These are phyloP conservation scores for Empidonax alnorum DNA, from an alignment of 2,113 vertebrate species.

Conservation along the genomic window DNA sequence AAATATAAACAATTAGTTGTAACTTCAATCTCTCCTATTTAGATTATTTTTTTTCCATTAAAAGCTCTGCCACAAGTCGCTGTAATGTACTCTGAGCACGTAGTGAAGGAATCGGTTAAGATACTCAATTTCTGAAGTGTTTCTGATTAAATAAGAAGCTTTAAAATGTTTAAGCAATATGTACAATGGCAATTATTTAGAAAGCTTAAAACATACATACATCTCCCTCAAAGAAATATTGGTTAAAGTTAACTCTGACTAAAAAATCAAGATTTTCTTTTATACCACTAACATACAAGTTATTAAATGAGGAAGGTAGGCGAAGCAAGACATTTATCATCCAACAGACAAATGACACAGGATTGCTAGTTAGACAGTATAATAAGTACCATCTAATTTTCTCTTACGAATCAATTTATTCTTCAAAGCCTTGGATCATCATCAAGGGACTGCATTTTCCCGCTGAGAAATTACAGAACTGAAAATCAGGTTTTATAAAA, in stretches of 20 bases:
- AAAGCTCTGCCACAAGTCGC: not conserved
- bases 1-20: not conserved
- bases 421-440: slow-evolving; percentile 76
- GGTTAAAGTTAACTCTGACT: slow-evolving; percentile 45
- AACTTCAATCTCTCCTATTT: not conserved
- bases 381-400: slow-evolving; percentile 84
- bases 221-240: not conserved
- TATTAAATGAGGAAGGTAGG: slow-evolving; percentile 71
- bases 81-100: not conserved
- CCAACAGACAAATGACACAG: slow-evolving; percentile 77
- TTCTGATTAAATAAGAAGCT: not conserved
- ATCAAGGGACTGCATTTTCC: slow-evolving; percentile 78
- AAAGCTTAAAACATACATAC: not conserved
- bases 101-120: not conserved
- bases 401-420: slow-evolving; percentile 84
- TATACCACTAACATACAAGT: slow-evolving; percentile 21
- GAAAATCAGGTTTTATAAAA: slow-evolving; percentile 75
- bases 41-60: not conserved
- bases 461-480: slow-evolving; percentile 73
- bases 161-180: not conserved
- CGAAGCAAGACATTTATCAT: slow-evolving; percentile 77
- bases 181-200: not conserved
- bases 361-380: slow-evolving; percentile 78
- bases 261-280: slow-evolving; percentile 50
- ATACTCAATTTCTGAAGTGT: not conserved